Evolutionary conservation across 2,797 vertebrate species (phyloP), one percentile per base, ranked within the genome.

Genomic region (Takifugu rubripes): DNA sequence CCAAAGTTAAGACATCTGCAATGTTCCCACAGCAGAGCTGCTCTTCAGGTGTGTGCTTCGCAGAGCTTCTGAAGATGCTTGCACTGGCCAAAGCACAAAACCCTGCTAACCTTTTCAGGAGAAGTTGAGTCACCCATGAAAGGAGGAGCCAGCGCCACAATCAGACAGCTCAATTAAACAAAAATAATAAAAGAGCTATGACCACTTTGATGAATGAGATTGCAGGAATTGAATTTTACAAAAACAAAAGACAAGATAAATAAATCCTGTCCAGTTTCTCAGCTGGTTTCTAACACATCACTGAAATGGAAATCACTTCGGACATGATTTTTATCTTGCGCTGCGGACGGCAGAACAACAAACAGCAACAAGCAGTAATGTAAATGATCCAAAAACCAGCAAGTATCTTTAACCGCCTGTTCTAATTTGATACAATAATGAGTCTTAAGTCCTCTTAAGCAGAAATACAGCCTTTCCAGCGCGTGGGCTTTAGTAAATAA

Each of bases 151-250:
- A 4, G 4, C 27, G 4, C 27, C 6, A 31, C 29, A 31, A 8
- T 31, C 29, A 31, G 29, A 3, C 29, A 31, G 29, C 2, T 49
- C 31, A 31, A 1, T 0, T 2, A 36, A 10, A 52, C 45, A 26
- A 70, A 71, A 70, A 57, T 54, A 47, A 55, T 48, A 59, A 70
- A 66, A 42, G 40, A 51, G 63, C 49, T 59, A 49, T 73, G 56
- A 73, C 54, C 1, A 3, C 42, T 25, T 53, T 31, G 5, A 60
- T 59, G 60, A 63, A 45, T 61, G 66, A 63, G 57, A 44, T 57
- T 64, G 53, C 66, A 72, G 76, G 66, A 70, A 52, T 59, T 56
- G 56, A 72, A 76, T 68, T 64, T 52, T 4, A 43, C 25, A 26
- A 17, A 21, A 66, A 29, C 27, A 29, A 40, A 4, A 33, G 33